A percentile compares a stretch with the other conserved stretches of the same genome.
Evolutionary conservation across 2,797 vertebrate species (phyloP).

Genomic region (Squalus acanthias): DNA sequence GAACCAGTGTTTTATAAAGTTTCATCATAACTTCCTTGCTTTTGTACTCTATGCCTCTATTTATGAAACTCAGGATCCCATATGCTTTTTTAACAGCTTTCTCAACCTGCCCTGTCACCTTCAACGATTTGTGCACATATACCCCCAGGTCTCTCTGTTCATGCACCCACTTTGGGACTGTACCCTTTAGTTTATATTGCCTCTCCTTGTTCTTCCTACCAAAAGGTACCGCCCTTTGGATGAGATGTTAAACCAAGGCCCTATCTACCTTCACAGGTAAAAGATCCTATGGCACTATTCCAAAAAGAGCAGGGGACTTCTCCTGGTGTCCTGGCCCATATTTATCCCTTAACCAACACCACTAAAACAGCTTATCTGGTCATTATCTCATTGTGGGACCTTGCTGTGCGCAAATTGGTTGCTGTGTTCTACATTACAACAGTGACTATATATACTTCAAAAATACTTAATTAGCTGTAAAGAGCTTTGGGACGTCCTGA

Average conservation of each 20-base stretch:
- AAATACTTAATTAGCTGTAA: not conserved
- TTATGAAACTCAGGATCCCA: too few species aligned
- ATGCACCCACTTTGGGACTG: too few species aligned
- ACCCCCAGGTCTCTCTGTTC: too few species aligned
- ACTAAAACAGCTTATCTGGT: not conserved
- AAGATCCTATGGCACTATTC: not conserved
- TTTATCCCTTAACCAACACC: too few species aligned
- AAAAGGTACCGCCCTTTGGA: not conserved
- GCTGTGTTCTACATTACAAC: not conserved
- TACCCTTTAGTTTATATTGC: too few species aligned
- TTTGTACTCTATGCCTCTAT: too few species aligned
- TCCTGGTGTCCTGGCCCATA: not conserved
- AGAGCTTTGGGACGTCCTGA: not conserved
- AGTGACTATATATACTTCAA: not conserved
- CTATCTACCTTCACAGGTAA: not conserved
- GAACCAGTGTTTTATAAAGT: too few species aligned
- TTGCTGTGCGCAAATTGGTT: not conserved
- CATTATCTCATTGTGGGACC: not conserved
- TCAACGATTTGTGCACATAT: too few species aligned
- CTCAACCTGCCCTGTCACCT: too few species aligned
- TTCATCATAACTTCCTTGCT: too few species aligned
- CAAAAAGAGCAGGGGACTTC: not conserved
- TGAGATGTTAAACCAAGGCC: not conserved
- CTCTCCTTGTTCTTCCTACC: too few species aligned
- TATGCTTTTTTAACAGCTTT: too few species aligned